Evolutionary conservation across 2,888 invertebrate genomes (phyloP).

Genomic region (Linyphia triangularis): DNA sequence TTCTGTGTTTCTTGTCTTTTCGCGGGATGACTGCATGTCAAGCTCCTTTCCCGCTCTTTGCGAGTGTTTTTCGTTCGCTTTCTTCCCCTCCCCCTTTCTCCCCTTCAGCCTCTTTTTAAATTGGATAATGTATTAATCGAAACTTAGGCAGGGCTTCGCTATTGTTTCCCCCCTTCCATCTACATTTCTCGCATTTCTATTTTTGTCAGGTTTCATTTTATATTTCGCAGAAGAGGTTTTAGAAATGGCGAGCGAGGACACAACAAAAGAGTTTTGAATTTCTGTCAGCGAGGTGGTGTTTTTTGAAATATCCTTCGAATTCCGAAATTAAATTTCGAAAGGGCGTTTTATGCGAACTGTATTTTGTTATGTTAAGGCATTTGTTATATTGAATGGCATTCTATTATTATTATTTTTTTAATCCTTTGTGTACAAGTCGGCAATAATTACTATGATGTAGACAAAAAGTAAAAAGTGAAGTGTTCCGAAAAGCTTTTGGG

Average conservation of each 20-base stretch:
- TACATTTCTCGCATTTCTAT: background rate
- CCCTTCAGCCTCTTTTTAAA: slow-evolving; percentile 44
- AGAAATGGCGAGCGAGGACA: background rate
- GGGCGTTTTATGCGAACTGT: too few species aligned
- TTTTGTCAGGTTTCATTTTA: slow-evolving; percentile 1
- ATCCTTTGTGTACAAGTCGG: too few species aligned
- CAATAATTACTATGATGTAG: too few species aligned
- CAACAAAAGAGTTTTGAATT: background rate
- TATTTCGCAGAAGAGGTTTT: background rate
- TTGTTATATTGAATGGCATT: too few species aligned
- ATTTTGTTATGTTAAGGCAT: too few species aligned
- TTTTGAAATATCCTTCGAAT: too few species aligned
- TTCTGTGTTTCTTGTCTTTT: slow-evolving; percentile 64
- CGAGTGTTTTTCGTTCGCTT: slow-evolving; percentile 34
- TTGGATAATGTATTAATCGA: slow-evolving; percentile 60
- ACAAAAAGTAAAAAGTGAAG: too few species aligned
- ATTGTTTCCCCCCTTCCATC: slow-evolving; percentile 30
- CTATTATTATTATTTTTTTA: too few species aligned
- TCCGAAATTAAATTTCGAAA: too few species aligned
- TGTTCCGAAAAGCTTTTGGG: too few species aligned
- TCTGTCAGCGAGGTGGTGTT: background rate
- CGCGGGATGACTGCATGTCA: slow-evolving; percentile 46
- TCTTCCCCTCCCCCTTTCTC: background rate
- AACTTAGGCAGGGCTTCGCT: slow-evolving; percentile 15
- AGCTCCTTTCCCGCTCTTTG: slow-evolving; percentile 40